phyloP scores from a whole-genome alignment of 2,888 invertebrate species.

The Eupsilia transversa region DNA sequence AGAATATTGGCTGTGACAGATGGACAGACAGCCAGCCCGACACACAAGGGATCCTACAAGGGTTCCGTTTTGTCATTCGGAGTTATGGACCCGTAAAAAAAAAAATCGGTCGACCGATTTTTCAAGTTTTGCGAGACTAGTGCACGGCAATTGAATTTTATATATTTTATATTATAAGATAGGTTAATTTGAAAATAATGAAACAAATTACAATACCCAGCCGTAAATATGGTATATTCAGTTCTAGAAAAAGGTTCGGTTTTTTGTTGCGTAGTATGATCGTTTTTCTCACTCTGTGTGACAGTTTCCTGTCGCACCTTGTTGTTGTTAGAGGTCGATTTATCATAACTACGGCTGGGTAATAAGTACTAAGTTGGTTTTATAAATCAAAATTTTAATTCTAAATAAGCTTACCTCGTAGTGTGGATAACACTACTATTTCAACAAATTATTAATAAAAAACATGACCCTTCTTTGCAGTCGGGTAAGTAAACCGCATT shows the following conservation, averaged over 20 bases:
- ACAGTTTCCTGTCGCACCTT: neutral
- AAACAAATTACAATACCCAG: too few relatives aligned
- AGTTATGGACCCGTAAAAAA: too few relatives aligned
- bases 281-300: neutral
- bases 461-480: neutral
- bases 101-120: too few relatives aligned
- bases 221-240: too few relatives aligned
- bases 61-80: too few relatives aligned
- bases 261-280: neutral
- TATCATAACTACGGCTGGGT: neutral
- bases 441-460: slow-evolving; percentile 20
- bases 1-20: too few relatives aligned
- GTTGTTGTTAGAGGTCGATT: neutral
- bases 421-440: neutral
- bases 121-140: too few relatives aligned
- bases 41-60: too few relatives aligned
- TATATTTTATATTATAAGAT: too few relatives aligned
- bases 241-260: neutral
- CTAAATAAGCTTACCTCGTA: slow-evolving; percentile 9
- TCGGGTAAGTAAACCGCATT: neutral
- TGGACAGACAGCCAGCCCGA: too few relatives aligned
- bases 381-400: slow-evolving; percentile 1
- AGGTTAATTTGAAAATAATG: too few relatives aligned
- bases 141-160: too few relatives aligned
- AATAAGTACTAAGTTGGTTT: neutral